Percentiles rank a stretch among this genome's conserved stretches.
phyloP scores from a whole-genome alignment of 1,140 invertebrate species.

The Gryon sp. region DNA sequence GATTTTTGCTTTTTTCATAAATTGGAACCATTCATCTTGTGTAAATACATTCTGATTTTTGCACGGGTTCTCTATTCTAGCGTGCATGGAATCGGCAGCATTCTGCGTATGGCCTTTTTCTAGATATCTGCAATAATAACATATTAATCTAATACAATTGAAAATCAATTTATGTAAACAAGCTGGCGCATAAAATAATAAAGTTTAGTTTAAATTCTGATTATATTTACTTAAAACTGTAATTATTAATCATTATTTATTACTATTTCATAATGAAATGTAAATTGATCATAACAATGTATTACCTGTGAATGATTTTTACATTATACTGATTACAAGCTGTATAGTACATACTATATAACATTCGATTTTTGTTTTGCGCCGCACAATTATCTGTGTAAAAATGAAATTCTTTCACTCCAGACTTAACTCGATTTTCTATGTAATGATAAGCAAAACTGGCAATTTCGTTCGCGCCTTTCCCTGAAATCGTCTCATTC shows the following conservation, averaged over 20 bases:
- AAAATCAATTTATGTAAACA: no score
- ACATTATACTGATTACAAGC: background rate
- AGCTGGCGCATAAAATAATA: no score
- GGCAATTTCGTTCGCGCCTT: conserved; percentile 1
- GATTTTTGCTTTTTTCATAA: background rate
- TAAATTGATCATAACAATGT: no score
- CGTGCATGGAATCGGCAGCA: conserved; percentile 7
- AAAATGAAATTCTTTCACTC: background rate
- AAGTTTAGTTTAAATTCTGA: no score
- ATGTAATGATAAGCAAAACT: background rate
- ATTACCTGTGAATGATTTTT: background rate
- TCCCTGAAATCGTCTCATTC: background rate
- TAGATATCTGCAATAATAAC: conserved; percentile 3
- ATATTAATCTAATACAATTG: background rate
- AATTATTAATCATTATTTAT: no score
- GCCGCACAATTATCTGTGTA: background rate
- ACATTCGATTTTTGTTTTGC: no score
- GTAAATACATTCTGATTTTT: background rate
- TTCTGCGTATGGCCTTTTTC: conserved; percentile 11
- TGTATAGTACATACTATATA: no score
- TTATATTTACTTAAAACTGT: no score
- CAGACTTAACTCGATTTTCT: background rate
- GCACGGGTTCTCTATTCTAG: conserved; percentile 2
- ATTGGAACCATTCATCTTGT: background rate
- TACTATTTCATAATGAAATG: no score